A percentile compares a stretch with the other conserved stretches of the same genome.
Evolutionary conservation across 2,113 vertebrate species (phyloP).

Genomic region (Cyanistes caeruleus): DNA sequence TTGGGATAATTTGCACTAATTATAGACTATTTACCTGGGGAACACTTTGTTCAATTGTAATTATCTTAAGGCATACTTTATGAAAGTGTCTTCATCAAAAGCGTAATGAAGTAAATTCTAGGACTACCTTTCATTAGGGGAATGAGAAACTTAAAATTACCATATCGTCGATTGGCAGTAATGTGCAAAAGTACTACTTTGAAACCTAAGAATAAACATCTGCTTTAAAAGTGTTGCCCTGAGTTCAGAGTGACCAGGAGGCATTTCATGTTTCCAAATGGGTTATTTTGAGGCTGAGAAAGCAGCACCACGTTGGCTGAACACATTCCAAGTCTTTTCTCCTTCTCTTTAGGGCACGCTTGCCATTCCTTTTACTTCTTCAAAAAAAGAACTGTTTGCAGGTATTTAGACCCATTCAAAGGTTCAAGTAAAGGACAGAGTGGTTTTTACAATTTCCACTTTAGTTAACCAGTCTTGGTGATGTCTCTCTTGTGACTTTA

Average conservation of each 20-base stretch:
- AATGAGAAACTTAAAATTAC: neutral
- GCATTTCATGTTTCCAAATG: neutral
- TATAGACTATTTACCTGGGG: constrained; percentile 22
- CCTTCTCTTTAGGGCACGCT: neutral
- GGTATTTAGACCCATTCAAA: neutral
- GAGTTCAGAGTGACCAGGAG: neutral
- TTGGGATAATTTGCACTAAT: constrained; percentile 38
- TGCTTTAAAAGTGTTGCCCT: neutral
- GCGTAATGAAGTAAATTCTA: constrained; percentile 18
- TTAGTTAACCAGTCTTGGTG: neutral
- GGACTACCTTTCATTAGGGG: neutral
- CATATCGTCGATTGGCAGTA: neutral
- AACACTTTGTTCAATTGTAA: constrained; percentile 35
- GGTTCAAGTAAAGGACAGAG: neutral
- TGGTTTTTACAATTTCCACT: neutral
- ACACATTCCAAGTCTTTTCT: neutral
- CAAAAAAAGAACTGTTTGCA: neutral
- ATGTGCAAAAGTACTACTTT: neutral
- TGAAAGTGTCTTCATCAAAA: neutral
- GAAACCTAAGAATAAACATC: neutral
- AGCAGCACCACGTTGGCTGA: neutral
- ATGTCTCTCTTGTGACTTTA: neutral
- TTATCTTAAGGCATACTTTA: constrained; percentile 38
- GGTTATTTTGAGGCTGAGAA: neutral
- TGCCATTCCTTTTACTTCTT: neutral